phyloP scores from a whole-genome alignment of 2,888 invertebrate genomes.

The Drosophila aldrichi region DNA sequence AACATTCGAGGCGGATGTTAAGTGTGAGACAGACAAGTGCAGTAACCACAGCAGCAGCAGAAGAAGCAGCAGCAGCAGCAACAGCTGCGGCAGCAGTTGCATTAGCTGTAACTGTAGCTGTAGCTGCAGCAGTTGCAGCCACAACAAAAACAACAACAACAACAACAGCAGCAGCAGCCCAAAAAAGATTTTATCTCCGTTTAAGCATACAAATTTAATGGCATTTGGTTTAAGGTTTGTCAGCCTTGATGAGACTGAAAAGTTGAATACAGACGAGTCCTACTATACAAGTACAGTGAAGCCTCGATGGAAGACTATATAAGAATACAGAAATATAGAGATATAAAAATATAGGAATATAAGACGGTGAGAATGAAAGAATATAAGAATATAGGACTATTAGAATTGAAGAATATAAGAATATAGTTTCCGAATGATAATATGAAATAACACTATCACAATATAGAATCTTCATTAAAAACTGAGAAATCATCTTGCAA shows the following conservation, averaged over 20 bases:
- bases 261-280: constrained; percentile 6
- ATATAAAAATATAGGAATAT: not conserved
- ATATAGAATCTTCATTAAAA: too few relatives aligned
- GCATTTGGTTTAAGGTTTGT: constrained; percentile 17
- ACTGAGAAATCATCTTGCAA: too few relatives aligned
- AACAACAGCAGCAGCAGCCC: not conserved
- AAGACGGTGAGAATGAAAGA: too few relatives aligned
- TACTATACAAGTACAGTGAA: not conserved
- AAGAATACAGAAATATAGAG: not conserved
- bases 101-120: constrained; percentile 16
- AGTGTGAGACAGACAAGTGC: constrained; percentile 45
- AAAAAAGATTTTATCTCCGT: constrained; percentile 47
- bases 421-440: too few relatives aligned
- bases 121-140: constrained; percentile 21
- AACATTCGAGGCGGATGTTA: constrained; percentile 46
- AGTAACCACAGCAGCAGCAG: constrained; percentile 32
- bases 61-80: constrained; percentile 17
- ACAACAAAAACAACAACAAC: constrained; percentile 29
- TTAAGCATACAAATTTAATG: constrained; percentile 56
- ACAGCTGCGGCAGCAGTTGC: constrained; percentile 15
- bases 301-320: not conserved
- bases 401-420: too few relatives aligned
- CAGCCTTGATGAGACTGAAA: constrained; percentile 20
- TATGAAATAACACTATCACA: too few relatives aligned
- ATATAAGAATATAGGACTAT: too few relatives aligned